Percentiles rank a stretch among this genome's conserved stretches.
Conservation (phyloP, 2,888 invertebrate species). For the Athalia cordata region DNA sequence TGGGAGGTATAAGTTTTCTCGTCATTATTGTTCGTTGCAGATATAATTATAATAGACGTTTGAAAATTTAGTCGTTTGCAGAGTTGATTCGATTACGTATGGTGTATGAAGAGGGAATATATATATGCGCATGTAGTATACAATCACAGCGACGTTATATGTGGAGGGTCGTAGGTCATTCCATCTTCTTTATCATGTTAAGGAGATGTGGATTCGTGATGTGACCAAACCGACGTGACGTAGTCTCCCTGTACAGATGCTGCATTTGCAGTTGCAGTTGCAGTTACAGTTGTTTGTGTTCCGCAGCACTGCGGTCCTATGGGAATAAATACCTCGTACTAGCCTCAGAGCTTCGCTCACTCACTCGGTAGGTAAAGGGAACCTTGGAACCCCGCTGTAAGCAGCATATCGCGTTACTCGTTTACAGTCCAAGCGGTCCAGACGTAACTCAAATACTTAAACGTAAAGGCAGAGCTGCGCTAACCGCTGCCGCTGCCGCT, state of each 20-base stretch:
- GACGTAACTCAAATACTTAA: constrained; percentile 44
- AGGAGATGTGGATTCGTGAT: background rate
- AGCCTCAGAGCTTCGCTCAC: background rate
- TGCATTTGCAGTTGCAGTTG: too few species aligned
- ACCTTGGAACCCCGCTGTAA: constrained; percentile 26
- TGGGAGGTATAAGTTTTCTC: too few species aligned
- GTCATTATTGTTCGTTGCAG: too few species aligned
- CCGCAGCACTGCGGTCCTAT: too few species aligned
- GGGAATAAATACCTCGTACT: constrained; percentile 16
- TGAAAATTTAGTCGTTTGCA: too few species aligned
- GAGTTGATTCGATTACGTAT: too few species aligned
- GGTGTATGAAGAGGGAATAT: too few species aligned
- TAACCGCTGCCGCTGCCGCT: background rate
- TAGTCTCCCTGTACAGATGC: too few species aligned
- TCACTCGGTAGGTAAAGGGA: constrained; percentile 10
- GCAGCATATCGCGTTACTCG: constrained; percentile 47
- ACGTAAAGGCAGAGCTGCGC: constrained; percentile 36
- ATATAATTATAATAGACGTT: too few species aligned
- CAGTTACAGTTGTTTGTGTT: too few species aligned
- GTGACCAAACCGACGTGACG: background rate
- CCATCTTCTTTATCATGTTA: background rate
- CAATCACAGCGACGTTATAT: background rate
- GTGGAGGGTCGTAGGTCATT: background rate
- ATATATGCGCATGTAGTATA: background rate
- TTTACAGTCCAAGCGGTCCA: constrained; percentile 41